A percentile compares a stretch with the other conserved stretches of the same genome.
These are phyloP conservation scores for Puffinus mauretanicus DNA, from an alignment of 2,113 vertebrate genomes.

Conservation along the genomic window DNA sequence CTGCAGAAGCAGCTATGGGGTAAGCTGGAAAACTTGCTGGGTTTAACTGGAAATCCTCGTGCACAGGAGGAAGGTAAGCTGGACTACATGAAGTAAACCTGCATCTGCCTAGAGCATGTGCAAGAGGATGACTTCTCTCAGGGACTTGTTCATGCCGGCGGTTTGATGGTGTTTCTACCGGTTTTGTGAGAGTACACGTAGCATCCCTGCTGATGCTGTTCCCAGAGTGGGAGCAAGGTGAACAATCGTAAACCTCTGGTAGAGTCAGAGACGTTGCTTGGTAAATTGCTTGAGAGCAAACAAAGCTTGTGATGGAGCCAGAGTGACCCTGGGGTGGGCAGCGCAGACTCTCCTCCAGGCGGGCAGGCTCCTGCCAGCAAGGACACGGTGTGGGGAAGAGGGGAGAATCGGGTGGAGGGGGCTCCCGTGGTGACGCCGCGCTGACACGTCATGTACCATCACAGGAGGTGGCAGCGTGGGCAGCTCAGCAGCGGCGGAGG, in stretches of 20 bases:
- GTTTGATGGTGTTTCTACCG: background rate
- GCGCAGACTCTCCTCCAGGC: rapidly evolving
- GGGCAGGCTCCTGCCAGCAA: background rate
- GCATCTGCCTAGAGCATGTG: rapidly evolving
- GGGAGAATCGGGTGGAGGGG: rapidly evolving
- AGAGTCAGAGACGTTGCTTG: background rate
- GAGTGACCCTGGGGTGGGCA: background rate
- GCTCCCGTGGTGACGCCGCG: rapidly evolving
- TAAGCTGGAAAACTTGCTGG: background rate
- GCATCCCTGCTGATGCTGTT: background rate
- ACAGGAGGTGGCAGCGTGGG: rapidly evolving
- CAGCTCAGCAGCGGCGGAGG: too few relatives aligned
- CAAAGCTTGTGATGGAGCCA: background rate
- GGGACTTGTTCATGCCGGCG: rapidly evolving
- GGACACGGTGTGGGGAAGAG: background rate
- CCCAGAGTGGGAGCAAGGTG: rapidly evolving
- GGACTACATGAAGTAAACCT: background rate
- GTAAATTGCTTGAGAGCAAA: background rate
- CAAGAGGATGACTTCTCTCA: background rate
- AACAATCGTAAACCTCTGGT: rapidly evolving
- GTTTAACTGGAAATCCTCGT: background rate
- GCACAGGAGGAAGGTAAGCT: background rate
- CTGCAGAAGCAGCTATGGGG: background rate
- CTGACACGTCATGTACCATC: rapidly evolving
- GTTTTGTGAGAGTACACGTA: background rate